Evolutionary conservation across 2,797 vertebrate genomes (phyloP).

Genomic region (Austrolebias charrua): DNA sequence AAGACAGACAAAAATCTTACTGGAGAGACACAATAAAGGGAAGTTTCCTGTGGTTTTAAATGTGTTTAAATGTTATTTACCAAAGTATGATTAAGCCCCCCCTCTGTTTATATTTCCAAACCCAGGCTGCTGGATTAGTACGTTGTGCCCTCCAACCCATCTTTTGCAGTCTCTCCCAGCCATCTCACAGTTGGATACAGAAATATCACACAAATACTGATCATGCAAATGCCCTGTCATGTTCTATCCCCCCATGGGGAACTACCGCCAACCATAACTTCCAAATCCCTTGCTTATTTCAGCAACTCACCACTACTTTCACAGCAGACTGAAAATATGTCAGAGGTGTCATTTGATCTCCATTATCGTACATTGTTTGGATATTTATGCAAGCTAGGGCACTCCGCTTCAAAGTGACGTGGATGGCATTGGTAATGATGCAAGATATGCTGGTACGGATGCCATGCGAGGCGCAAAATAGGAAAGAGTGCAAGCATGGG

Average conservation of each 20-base stretch:
- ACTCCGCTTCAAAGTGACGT: conserved; percentile 22
- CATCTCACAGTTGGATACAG: conserved; percentile 26
- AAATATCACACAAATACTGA: conserved; percentile 55
- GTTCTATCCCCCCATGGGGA: conserved; percentile 46
- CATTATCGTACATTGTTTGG: conserved; percentile 39
- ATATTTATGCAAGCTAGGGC: conserved; percentile 34
- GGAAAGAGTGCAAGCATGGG: conserved; percentile 20
- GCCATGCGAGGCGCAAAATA: conserved; percentile 4
- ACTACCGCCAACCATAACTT: conserved; percentile 55
- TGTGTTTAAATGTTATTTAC: conserved; percentile 49
- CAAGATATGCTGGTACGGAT: conserved; percentile 28
- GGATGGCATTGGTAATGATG: conserved; percentile 34
- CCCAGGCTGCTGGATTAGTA: conserved; percentile 40
- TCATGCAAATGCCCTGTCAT: conserved; percentile 66
- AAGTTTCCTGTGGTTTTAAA: conserved; percentile 34
- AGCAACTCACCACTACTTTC: conserved; percentile 48
- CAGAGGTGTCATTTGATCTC: conserved; percentile 33
- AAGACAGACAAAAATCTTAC: not conserved
- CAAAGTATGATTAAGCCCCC: conserved; percentile 40
- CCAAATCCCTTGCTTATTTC: conserved; percentile 46
- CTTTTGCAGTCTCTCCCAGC: conserved; percentile 31
- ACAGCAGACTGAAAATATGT: conserved; percentile 50
- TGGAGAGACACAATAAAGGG: too few relatives aligned
- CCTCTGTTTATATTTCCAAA: too few relatives aligned
- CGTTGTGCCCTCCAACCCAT: conserved; percentile 12